A percentile compares a stretch with the other conserved stretches of the same genome.
These are phyloP conservation scores for Sesamia nonagrioides DNA, from an alignment of 1,140 invertebrate species.

Conservation along the genomic window DNA sequence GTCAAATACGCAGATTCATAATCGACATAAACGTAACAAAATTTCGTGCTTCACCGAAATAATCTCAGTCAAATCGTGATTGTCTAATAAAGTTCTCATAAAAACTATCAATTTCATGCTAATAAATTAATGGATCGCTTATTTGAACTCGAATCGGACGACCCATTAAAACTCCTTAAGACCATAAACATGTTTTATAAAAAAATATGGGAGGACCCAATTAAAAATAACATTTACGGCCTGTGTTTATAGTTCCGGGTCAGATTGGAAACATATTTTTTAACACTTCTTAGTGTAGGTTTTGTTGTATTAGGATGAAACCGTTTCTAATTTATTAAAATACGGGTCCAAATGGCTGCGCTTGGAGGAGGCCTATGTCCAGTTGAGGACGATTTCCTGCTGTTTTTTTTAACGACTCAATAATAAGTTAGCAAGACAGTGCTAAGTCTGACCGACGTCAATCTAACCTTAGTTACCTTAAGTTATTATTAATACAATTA, in stretches of 20 bases:
- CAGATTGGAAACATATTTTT: too few species aligned
- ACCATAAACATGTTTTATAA: neutral
- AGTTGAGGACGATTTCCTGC: too few species aligned
- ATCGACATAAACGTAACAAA: neutral
- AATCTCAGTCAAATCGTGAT: neutral
- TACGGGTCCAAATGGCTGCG: too few species aligned
- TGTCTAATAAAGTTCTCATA: neutral
- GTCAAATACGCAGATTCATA: neutral
- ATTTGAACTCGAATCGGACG: neutral
- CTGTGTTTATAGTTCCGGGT: too few species aligned
- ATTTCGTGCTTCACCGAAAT: neutral
- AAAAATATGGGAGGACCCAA: neutral
- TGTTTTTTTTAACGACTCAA: neutral
- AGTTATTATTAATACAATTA: neutral
- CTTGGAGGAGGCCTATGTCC: too few species aligned
- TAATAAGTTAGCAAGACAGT: neutral
- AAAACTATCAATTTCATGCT: neutral
- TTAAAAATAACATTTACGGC: neutral
- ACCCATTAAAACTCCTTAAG: neutral
- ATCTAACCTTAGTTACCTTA: neutral
- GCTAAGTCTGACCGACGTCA: neutral
- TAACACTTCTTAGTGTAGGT: too few species aligned
- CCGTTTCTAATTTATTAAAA: too few species aligned
- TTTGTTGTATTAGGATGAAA: too few species aligned
- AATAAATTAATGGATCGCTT: neutral